phyloP scores from a whole-genome alignment of 2,888 invertebrate species.

The Lasioglossum figueresi region DNA sequence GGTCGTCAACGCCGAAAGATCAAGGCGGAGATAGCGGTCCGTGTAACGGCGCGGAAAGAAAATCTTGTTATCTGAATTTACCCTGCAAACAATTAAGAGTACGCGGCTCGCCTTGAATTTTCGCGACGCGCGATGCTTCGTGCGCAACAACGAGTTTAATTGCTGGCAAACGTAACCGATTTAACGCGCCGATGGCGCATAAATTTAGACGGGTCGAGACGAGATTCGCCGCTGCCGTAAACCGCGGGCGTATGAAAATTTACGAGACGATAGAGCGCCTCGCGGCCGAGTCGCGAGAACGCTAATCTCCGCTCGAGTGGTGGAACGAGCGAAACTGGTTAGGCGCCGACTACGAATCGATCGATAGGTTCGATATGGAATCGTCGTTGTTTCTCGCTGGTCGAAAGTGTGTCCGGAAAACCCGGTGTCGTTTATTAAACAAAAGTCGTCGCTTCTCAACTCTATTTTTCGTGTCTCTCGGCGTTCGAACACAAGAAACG shows the following conservation, averaged over 20 bases:
- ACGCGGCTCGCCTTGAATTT: slow-evolving; percentile 51
- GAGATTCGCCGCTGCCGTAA: slow-evolving; percentile 45
- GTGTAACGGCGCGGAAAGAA: slow-evolving; percentile 29
- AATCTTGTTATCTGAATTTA: slow-evolving; percentile 55
- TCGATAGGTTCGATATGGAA: not conserved
- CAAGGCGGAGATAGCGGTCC: slow-evolving; percentile 22
- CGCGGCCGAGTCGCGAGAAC: not conserved
- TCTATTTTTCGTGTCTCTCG: too few relatives aligned
- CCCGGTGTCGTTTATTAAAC: not conserved
- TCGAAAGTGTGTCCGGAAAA: not conserved
- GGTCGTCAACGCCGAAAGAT: slow-evolving; percentile 1
- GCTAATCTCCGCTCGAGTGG: not conserved
- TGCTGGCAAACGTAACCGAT: slow-evolving; percentile 62
- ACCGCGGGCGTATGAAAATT: slow-evolving; percentile 51
- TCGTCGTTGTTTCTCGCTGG: not conserved
- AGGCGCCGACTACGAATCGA: not conserved
- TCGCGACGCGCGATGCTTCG: slow-evolving; percentile 39
- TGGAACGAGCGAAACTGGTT: not conserved
- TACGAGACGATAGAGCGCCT: slow-evolving; percentile 45
- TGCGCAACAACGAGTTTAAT: slow-evolving; percentile 56
- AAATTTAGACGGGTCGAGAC: slow-evolving; percentile 53
- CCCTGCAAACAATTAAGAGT: slow-evolving; percentile 58
- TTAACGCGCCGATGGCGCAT: slow-evolving; percentile 56
- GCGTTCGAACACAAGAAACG: too few relatives aligned
- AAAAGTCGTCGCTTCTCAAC: too few relatives aligned